phyloP scores from a whole-genome alignment of 2,113 vertebrate genomes.

The Leptosomus discolor region DNA sequence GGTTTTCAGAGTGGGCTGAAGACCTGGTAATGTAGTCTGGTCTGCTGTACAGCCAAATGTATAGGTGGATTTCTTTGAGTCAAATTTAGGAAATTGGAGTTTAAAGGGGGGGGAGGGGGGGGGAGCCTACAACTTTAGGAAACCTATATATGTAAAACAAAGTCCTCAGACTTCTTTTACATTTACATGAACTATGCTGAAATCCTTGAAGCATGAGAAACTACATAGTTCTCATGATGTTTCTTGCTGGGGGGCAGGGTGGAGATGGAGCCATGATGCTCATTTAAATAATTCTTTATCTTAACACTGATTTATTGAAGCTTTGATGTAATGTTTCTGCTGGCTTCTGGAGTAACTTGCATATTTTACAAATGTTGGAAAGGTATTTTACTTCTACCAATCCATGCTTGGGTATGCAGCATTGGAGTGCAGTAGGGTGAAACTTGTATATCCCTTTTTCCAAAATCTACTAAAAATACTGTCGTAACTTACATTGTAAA shows the following conservation, averaged over 20 bases:
- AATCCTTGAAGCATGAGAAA: conserved; percentile 38
- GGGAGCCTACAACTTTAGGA: not conserved
- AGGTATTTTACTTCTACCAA: not conserved
- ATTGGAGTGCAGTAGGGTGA: not conserved
- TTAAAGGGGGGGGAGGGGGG: not conserved
- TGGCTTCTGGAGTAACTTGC: not conserved
- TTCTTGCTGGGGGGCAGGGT: conserved; percentile 28
- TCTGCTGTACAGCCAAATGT: not conserved
- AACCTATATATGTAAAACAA: not conserved
- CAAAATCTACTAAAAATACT: not conserved
- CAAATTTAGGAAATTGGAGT: not conserved
- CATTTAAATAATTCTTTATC: not conserved
- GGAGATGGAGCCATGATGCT: not conserved
- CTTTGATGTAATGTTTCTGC: conserved; percentile 21
- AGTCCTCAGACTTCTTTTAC: conserved; percentile 8
- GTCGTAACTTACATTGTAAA: not conserved
- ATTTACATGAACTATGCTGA: not conserved
- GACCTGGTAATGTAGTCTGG: not conserved
- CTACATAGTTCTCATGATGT: not conserved
- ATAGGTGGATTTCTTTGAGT: not conserved
- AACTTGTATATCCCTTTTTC: not conserved
- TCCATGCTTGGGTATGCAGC: not conserved
- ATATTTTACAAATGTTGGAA: not conserved
- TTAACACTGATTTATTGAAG: not conserved
- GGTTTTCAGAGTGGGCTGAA: not conserved